Base-by-base conservation (phyloP, 2,888 invertebrate genomes). In the Meandrusa payeni region DNA sequence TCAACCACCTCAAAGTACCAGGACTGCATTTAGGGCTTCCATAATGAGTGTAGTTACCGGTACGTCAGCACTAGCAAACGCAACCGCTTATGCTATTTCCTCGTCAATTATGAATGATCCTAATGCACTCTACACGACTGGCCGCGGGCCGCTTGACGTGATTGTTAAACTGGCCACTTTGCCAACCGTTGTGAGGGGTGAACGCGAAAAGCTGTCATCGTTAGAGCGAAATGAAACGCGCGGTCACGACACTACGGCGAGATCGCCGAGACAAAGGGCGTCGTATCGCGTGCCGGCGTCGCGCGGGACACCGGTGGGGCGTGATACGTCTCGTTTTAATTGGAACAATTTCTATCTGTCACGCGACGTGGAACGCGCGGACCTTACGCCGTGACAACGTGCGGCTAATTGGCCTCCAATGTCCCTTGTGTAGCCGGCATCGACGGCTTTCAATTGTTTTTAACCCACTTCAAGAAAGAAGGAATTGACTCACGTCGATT, bases 261-360 rank as follows among this genome's bases (percentile, higher is more conserved):
- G 61, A 24, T 9, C 10, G 9, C n/a, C 2, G 10, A 10, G 26
- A 72, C 60, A 62, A 59, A 57, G 62, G 61, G 50, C 51, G 65
- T 64, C 67, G 64, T 69, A 71, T 75, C 76, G 73, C 73, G 73
- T 77, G 76, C 65, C 61, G 49, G 55, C 43, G 37, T 39, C n/a
- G 39, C 32, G 37, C 9, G 33, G 45, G 49, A 54, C 40, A 36
- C 42, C 37, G 29, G 63, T 69, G 55, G 64, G 68, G 61, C 70
- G 67, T 70, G 68, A 65, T 76, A 59, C 57, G 63, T 64, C 62
- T 59, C 67, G 65, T 65, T 70, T 72, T 72, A 79, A 77, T 79
- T 73, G 70, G 69, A 56, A 65, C 69, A 66, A 74, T 77, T 75
- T 72, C 40, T 71, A 70, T 67, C 64, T 64, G 64, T 62, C 76